A percentile compares a stretch with the other conserved stretches of the same genome.
Evolutionary conservation across 2,888 invertebrate genomes (phyloP).

Genomic region (Crematogaster levior): DNA sequence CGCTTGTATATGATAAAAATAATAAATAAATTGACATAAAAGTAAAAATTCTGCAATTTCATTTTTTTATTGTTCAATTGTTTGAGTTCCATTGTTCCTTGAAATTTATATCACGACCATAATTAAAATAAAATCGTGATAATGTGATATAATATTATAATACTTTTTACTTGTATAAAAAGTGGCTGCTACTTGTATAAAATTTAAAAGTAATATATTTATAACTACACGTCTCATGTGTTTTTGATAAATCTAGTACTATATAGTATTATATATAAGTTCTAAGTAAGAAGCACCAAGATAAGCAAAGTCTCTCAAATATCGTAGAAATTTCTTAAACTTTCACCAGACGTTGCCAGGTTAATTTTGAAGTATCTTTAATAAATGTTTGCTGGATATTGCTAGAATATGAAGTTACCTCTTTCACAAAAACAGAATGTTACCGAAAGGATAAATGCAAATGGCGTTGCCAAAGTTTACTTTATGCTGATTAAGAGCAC

Average conservation of each 20-base stretch:
- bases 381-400: conserved; percentile 57
- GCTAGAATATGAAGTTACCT: conserved; percentile 42
- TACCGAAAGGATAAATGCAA: conserved; percentile 22
- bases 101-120: not conserved
- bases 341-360: conserved; percentile 59
- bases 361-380: conserved; percentile 63
- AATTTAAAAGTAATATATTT: conserved; percentile 24
- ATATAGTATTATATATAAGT: conserved; percentile 58
- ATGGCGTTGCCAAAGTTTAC: conserved; percentile 21
- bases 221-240: conserved; percentile 37
- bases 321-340: conserved; percentile 61
- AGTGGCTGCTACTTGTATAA: not conserved
- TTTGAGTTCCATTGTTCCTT: not conserved
- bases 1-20: not conserved
- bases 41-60: not conserved
- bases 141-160: not conserved
- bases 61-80: not conserved
- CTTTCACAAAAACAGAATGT: conserved; percentile 22
- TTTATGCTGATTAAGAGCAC: conserved; percentile 15
- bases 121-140: not conserved
- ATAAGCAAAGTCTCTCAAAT: conserved; percentile 61
- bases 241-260: conserved; percentile 61
- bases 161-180: conserved; percentile 12
- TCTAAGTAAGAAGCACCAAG: conserved; percentile 53
- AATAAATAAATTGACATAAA: not conserved